Evolutionary conservation across 64 coral and sea anemone genomes (phyloP), one percentile per base, ranked within the genome.

Genomic region (Actinia tenebrosa): DNA sequence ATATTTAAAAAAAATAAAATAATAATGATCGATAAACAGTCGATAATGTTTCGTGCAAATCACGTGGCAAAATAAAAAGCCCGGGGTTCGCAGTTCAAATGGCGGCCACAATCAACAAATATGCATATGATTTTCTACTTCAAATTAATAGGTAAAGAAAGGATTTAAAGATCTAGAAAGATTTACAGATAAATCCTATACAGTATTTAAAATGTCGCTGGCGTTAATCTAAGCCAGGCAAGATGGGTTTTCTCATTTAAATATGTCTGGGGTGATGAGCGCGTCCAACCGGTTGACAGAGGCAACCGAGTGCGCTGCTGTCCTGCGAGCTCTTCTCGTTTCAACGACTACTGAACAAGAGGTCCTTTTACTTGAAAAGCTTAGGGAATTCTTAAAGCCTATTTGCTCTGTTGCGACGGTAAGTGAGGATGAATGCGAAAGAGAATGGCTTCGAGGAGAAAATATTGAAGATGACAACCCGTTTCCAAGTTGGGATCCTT

Each of bases 371-470:
- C 89, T 99, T 71, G 86, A 93, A 89, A 81, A 93, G 64, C 63
- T 95, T 18, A 87, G 94, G 86, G 80, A 84, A 60, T 44, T 84
- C 63, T 79, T 99, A 19, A 63, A n/a, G 47, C 90, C 97, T 56
- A 13, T 22, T 80, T 44, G 15, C 87, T 77, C 52, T 46, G 71
- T 54, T 84, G 80, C 58, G 30, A 83, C 43, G 62, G 52, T 30
- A 46, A 84, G 86, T 60, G 97, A 98, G 68, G 86, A 91, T n/a
- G 92, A 98, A 63, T 93, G 85, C 53, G 97, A 99, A 85, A 87
- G 64, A 53, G 90, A 99, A 20, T 99, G 97, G 97, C 85, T 99
- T 27, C 77, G 60, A 18, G 78, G 69, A 71, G 93, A 90, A n/a
- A 80, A 83, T 10, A 43, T 80, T 55, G 88, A 91, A 11, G 46